A percentile compares a stretch with the other conserved stretches of the same genome.
Conservation (phyloP, 2,888 invertebrate genomes). For the Brenthis ino region DNA sequence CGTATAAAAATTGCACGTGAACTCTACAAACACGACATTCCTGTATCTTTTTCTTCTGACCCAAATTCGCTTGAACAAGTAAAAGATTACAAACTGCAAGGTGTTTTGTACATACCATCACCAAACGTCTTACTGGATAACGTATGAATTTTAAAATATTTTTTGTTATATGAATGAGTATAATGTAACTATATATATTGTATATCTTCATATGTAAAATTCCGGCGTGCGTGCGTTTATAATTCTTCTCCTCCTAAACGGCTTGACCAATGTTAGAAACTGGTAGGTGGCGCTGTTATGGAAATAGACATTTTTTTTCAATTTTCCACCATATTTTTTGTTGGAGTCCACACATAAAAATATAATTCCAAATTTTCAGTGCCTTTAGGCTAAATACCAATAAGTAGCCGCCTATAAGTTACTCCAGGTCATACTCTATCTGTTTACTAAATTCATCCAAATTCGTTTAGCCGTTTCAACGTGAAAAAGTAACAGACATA, state of each 20-base stretch:
- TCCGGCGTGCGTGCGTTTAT: neutral
- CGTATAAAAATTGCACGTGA: slow-evolving; percentile 52
- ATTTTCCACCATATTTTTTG: no score
- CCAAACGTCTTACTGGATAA: slow-evolving; percentile 42
- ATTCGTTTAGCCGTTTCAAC: no score
- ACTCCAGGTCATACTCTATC: no score
- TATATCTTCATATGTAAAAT: neutral
- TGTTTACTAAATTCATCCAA: no score
- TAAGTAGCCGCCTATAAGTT: no score
- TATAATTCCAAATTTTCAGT: no score
- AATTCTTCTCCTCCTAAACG: neutral
- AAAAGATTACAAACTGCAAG: slow-evolving; percentile 50
- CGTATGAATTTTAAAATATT: slow-evolving; percentile 37
- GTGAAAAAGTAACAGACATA: no score
- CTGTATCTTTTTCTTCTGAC: slow-evolving; percentile 53
- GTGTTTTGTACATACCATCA: slow-evolving; percentile 54
- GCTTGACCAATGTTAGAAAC: no score
- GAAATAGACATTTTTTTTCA: no score
- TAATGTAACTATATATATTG: neutral
- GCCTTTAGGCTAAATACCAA: no score
- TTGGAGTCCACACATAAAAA: no score
- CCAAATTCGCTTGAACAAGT: slow-evolving; percentile 43
- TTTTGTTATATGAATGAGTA: neutral
- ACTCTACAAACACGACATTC: slow-evolving; percentile 50
- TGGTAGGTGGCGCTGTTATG: no score